Evolutionary conservation across 1,140 invertebrate species (phyloP), one percentile per base, ranked within the genome.

Genomic region (Drosophila serrata): DNA sequence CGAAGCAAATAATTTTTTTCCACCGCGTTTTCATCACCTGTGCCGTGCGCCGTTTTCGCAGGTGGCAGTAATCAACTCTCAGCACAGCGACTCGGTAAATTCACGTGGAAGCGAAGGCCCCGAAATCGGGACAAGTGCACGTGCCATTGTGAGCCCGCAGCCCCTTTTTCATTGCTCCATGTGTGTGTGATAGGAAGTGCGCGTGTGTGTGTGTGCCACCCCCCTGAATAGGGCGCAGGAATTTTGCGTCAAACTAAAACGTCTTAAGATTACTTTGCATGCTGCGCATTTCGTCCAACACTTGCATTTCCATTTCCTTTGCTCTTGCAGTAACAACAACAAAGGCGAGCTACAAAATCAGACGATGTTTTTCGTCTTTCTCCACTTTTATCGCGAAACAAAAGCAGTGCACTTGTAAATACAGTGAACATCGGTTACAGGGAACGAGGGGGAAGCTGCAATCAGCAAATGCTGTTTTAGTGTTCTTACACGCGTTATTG

Each of bases 381-480:
- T 64, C 43, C 70, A 43, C 56, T 84, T 81, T 86, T 86, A 86
- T 86, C 82, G 73, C 61, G 79, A 63, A 60, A 63, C 40, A 33
- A 61, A 35, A 72, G 49, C 70, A 24, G 35, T 12, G 45, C 11
- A 49, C n/a, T 6, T 51, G 9, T 51, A 43, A 35, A 35, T 51
- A 60, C 72, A 59, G 62, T 53, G 51, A 57, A 59, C 42, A 48
- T 43, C 51, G 46, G 43, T 29, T 56, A 59, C 13, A 9, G 13
- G 6, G 1, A 33, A 39, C 40, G 9, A 7, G 31, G 7, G 19
- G 15, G 6, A 51, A 40, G 45, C 11, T 33, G 46, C 37, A 59
- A 49, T 27, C 29, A 48, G 57, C 27, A 40, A 48, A 13, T 40
- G 57, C 29, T 22, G 15, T 1, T 49, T 24, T 8, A 46, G 13